Evolutionary conservation across 2,113 vertebrate species (phyloP), one percentile per base, ranked within the genome.

Genomic region (Catharus bicknelli): DNA sequence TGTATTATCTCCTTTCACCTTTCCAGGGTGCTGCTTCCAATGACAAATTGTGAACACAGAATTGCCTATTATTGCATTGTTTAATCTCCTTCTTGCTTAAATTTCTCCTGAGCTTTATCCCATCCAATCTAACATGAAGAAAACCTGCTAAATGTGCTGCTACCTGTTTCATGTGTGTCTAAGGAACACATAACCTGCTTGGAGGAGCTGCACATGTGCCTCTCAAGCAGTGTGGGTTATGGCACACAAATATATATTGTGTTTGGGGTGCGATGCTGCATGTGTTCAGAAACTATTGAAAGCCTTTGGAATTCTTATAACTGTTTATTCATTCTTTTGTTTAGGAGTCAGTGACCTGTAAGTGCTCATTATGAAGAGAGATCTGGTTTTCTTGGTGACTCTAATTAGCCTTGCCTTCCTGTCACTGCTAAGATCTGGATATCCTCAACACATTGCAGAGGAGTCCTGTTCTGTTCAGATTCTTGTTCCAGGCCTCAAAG

Each of bases 401-500:
- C 93, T 99, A 80, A 88, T 98, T 93, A 97, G 97, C 96, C 95
- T 98, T 95, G 95, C 98, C 97, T 97, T 97, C 97, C 97, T 98
- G 96, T 96, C 96, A 45, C 95, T 98, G 92, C 95, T 97, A 58
- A 96, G 95, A 63, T 97, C 97, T 88, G 98, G 96, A 57, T 70
- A 95, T 93, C 96, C 98, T 96, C 98, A 99, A 96, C 98, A 98
- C 57, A 96, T 98, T 50, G 86, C 97, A 77, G 99, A 99, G 9
- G 99, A 99, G 15, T 96, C 98, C 90, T 99, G 99, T 96, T 99
- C 98, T 20, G 97, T 99, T 96, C 99, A 99, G 94, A 99, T 99
- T 93, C 98, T 99, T 32, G 98, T 99, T 85, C 99, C 99, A 3
- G 99, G 99, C 96, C 99, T 99, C 90, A 99, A 99, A 99, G 99